Evolutionary conservation across 1,140 invertebrate genomes (phyloP).

Genomic region (Plodia interpunctella): DNA sequence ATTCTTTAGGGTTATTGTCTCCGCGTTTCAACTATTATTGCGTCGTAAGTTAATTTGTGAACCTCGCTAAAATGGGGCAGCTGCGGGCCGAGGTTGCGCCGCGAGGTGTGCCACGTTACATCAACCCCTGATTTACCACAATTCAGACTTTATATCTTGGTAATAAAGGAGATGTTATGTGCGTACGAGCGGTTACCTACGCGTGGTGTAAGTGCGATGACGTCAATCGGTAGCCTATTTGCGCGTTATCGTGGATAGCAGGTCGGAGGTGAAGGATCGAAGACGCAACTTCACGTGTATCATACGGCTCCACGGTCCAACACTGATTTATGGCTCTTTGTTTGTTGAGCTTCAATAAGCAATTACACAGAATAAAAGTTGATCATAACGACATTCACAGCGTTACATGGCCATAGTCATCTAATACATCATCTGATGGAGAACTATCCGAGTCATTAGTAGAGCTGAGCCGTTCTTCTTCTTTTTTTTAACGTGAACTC

Average conservation of each 20-base stretch:
- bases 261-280: slow-evolving; percentile 61
- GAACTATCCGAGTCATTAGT: too few relatives aligned
- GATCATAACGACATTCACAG: too few relatives aligned
- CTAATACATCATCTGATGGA: too few relatives aligned
- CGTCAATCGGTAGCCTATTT: slow-evolving; percentile 61
- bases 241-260: slow-evolving; percentile 39
- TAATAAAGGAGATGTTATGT: slow-evolving; percentile 21
- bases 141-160: slow-evolving; percentile 19
- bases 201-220: slow-evolving; percentile 34
- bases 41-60: slow-evolving; percentile 13
- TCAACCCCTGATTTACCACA: slow-evolving; percentile 7
- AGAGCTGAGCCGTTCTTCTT: too few relatives aligned
- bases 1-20: slow-evolving; percentile 12
- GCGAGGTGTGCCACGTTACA: background rate
- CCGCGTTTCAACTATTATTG: slow-evolving; percentile 7
- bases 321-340: slow-evolving; percentile 61
- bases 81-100: slow-evolving; percentile 9
- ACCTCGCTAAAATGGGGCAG: slow-evolving; percentile 11
- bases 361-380: background rate
- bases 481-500: too few relatives aligned
- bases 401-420: too few relatives aligned
- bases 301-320: slow-evolving; percentile 10
- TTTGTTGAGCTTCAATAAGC: slow-evolving; percentile 17
- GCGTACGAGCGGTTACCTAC: slow-evolving; percentile 26
- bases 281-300: slow-evolving; percentile 53